phyloP scores from a whole-genome alignment of 2,888 invertebrate species.

The Andrena camellia region DNA sequence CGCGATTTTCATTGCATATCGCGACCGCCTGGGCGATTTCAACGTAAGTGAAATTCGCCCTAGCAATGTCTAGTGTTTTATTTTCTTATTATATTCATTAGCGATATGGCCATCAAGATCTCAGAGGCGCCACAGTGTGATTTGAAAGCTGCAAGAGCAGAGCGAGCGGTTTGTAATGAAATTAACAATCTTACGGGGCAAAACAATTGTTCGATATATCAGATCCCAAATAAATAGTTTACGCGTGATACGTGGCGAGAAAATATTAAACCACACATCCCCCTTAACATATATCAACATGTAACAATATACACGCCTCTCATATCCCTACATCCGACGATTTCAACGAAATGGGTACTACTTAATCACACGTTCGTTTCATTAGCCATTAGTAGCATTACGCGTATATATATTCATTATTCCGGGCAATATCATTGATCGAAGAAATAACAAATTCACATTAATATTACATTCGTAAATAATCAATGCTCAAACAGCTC shows the following conservation, averaged over 20 bases:
- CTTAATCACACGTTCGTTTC: conserved; percentile 32
- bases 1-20: too few relatives aligned
- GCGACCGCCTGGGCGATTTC: too few relatives aligned
- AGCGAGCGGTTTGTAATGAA: conserved; percentile 24
- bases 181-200: conserved; percentile 21
- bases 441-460: conserved; percentile 13
- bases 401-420: conserved; percentile 1
- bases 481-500: conserved; percentile 1
- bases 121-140: neutral
- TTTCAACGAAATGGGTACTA: conserved; percentile 41
- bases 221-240: conserved; percentile 13
- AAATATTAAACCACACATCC: conserved; percentile 3
- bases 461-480: conserved; percentile 2
- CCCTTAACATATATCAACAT: conserved; percentile 15
- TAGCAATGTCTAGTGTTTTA: conserved; percentile 3
- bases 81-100: neutral
- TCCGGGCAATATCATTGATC: conserved; percentile 25
- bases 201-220: conserved; percentile 27
- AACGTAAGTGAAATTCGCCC: neutral
- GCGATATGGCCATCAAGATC: neutral
- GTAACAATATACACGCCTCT: conserved; percentile 11
- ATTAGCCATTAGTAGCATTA: conserved; percentile 13
- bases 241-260: conserved; percentile 3
- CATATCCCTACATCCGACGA: conserved; percentile 9
- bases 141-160: conserved; percentile 21